phyloP scores from a whole-genome alignment of 2,888 invertebrate genomes.

The Pheosia gnoma region DNA sequence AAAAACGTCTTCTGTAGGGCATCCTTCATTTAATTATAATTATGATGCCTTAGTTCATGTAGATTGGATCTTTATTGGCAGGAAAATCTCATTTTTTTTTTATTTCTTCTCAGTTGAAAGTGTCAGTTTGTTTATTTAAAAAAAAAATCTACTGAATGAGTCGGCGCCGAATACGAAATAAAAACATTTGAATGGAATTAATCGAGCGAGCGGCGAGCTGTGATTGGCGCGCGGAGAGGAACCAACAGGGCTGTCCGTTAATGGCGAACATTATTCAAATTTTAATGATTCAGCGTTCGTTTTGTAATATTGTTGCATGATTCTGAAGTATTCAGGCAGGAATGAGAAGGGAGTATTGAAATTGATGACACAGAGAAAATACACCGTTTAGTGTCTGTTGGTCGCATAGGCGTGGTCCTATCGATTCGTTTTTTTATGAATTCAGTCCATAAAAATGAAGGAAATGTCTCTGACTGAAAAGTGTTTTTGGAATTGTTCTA shows the following conservation, averaged over 20 bases:
- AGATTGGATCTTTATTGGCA: too few species aligned
- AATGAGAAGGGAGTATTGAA: not conserved
- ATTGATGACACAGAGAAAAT: not conserved
- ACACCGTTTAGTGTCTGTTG: not conserved
- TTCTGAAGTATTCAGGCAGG: not conserved
- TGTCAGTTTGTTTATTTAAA: not conserved
- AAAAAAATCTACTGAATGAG: conserved; percentile 1
- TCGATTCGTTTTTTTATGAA: not conserved
- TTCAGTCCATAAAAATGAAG: too few species aligned
- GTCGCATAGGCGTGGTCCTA: not conserved
- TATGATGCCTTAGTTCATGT: too few species aligned
- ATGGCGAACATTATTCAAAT: conserved; percentile 4
- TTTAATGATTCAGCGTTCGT: not conserved
- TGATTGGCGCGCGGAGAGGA: not conserved
- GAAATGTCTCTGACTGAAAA: too few species aligned
- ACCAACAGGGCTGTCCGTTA: not conserved
- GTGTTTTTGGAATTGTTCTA: too few species aligned
- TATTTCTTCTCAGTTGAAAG: not conserved
- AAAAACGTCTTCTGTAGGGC: too few species aligned
- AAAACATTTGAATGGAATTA: conserved; percentile 24
- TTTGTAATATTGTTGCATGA: not conserved
- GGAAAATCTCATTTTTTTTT: not conserved
- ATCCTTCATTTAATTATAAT: too few species aligned
- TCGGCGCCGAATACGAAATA: conserved; percentile 9
- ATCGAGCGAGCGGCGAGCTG: conserved; percentile 14